Base-by-base conservation (phyloP, 2,113 vertebrate species). In the Thermophis baileyi region DNA sequence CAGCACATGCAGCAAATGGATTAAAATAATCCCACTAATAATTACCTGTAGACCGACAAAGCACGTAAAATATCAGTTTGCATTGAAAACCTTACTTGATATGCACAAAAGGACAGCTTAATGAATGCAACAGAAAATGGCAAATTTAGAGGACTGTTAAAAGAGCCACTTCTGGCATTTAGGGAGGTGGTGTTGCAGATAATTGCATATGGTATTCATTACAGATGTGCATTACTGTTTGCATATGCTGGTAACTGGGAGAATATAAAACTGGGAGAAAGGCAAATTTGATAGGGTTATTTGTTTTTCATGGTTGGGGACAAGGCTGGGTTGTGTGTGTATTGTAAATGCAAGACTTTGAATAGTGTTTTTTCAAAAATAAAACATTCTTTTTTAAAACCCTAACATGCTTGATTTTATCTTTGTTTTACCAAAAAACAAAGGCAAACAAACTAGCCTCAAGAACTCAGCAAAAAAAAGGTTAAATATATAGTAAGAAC, bases 181-280 rank as follows among this genome's bases (percentile, higher is more conserved):
- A 85, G 16, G 35, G 89, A 93, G 54, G 54, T 87, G 88, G 14
- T 40, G 9, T 44, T 87, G 74, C 89, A 93, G 92, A 90, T 90
- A 93, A 93, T 90, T 93, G 54, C 89, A 86, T 53, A 47, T 63
- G 51, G n/a, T 81, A 93, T 90, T 90, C 89, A 90, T 87, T 90
- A 93, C 92, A 93, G 92, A 93, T 90, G 89, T 51, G n/a, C 5
- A 11, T 93, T 93, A 87, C 50, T 87, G 74, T 93, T 90, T 93
- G 81, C 81, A 86, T n/a, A 87, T 51, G 46, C 81, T 57, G 54
- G 46, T n/a, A 87, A 47, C 35, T 47, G 24, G 87, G 54, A 90
- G 69, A 57, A 85, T 93, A 90, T 90, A 93, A 90, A 93, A 87
- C 54, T 40, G n/a, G 51, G 60, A 50, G 44, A 57, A 93, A 27